These are phyloP conservation scores for Lapara coniferarum DNA, from an alignment of 2,888 invertebrate genomes.

Conservation along the genomic window DNA sequence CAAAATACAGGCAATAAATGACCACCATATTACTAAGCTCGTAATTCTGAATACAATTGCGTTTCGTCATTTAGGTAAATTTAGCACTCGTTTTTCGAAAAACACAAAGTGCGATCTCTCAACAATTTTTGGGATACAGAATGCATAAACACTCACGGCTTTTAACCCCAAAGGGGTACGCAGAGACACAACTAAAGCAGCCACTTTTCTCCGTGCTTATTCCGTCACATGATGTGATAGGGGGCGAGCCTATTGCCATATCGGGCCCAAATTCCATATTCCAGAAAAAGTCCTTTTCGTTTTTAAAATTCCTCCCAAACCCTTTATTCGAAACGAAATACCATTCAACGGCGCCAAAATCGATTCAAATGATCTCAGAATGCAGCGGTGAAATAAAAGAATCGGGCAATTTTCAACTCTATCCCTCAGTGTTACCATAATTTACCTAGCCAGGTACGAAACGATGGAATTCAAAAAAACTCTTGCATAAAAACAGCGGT, in stretches of 20 bases:
- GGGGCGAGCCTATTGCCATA: no score
- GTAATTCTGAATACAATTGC: neutral
- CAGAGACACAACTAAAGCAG: no score
- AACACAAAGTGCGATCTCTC: no score
- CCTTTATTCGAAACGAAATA: neutral
- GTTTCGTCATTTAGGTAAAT: slow-evolving; percentile 1
- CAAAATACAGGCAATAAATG: neutral
- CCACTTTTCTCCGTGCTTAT: no score
- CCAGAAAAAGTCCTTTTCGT: no score
- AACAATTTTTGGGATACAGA: no score
- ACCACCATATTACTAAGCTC: neutral
- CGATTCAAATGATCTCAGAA: slow-evolving; percentile 39
- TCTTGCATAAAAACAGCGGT: slow-evolving; percentile 69
- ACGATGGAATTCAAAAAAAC: slow-evolving; percentile 63
- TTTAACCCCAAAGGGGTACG: no score
- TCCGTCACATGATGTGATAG: no score
- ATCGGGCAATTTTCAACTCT: slow-evolving; percentile 51
- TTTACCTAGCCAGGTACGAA: slow-evolving; percentile 61
- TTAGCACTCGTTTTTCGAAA: neutral
- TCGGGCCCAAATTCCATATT: no score
- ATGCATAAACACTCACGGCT: no score
- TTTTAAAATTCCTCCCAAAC: neutral
- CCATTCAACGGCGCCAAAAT: slow-evolving; percentile 41
- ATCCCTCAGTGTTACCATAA: slow-evolving; percentile 30
- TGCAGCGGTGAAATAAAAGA: slow-evolving; percentile 38